Evolutionary conservation across 2,888 invertebrate genomes (phyloP).

Genomic region (Eristalis pertinax): DNA sequence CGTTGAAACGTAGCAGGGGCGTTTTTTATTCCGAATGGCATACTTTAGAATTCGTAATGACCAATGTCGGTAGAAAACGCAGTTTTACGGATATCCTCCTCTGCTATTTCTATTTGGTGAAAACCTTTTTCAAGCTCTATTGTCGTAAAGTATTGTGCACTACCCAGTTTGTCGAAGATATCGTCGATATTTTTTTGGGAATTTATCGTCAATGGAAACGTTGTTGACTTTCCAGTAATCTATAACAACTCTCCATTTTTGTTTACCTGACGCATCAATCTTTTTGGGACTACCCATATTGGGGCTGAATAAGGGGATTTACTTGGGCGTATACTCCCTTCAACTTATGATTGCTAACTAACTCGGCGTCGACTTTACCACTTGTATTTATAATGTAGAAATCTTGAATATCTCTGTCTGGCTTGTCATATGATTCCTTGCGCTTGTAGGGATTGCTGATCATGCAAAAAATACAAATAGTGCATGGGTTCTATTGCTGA

Average conservation of each 20-base stretch:
- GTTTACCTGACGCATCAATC: neutral
- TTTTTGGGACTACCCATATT: neutral
- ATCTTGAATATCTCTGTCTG: no score
- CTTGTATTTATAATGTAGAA: no score
- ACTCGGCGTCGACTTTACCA: no score
- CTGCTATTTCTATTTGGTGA: neutral
- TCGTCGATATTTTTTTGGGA: slow-evolving; percentile 14
- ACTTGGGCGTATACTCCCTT: slow-evolving; percentile 13
- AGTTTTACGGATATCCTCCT: slow-evolving; percentile 11
- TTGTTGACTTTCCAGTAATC: no score
- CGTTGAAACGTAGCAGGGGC: slow-evolving; percentile 29
- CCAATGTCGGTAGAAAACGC: slow-evolving; percentile 26
- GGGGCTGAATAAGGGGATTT: neutral
- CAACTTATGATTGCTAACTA: no score
- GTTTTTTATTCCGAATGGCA: slow-evolving; percentile 53
- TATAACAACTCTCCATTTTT: no score
- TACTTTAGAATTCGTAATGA: slow-evolving; percentile 12
- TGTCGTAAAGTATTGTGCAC: slow-evolving; percentile 14
- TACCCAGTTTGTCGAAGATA: slow-evolving; percentile 31
- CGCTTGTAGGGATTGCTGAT: no score
- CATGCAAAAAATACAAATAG: no score
- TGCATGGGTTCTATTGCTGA: no score
- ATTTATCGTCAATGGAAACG: slow-evolving; percentile 17
- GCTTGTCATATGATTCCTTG: no score
- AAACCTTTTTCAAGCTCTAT: slow-evolving; percentile 21